A percentile compares a stretch with the other conserved stretches of the same genome.
phyloP scores from a whole-genome alignment of 2,797 vertebrate genomes.

The Brachyrhaphis roseni region DNA sequence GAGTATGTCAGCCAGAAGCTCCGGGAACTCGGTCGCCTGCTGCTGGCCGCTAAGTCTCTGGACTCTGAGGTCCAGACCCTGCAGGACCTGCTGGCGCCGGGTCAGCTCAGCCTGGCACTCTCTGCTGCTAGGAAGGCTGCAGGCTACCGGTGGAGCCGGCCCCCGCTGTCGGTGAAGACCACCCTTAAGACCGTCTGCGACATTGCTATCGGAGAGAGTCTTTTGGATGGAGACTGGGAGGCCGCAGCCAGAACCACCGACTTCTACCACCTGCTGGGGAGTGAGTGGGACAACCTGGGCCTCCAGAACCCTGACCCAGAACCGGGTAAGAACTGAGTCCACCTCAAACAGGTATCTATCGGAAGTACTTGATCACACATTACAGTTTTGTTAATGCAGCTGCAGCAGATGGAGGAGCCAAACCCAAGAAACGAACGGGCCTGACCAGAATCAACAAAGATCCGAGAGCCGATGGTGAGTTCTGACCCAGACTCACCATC shows the following conservation, averaged over 20 bases:
- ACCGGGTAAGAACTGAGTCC: conserved; percentile 18
- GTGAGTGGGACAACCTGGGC: conserved; percentile 58
- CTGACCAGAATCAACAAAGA: conserved; percentile 25
- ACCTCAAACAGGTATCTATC: not conserved
- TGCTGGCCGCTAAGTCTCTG: conserved; percentile 58
- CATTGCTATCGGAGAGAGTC: conserved; percentile 54
- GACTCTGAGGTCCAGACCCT: conserved; percentile 44
- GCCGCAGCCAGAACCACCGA: conserved; percentile 56
- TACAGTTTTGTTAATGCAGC: conserved; percentile 1
- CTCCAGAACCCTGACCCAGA: conserved; percentile 27
- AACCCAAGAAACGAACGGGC: conserved; percentile 24
- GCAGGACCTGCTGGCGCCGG: conserved; percentile 53
- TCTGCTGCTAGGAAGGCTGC: conserved; percentile 52
- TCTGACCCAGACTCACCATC: conserved; percentile 3
- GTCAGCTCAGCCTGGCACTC: conserved; percentile 47
- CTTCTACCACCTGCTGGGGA: conserved; percentile 65
- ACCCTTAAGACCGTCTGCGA: conserved; percentile 60
- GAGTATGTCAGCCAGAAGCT: conserved; percentile 69
- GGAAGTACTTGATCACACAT: not conserved
- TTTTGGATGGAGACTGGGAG: conserved; percentile 68
- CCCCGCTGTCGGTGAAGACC: conserved; percentile 48
- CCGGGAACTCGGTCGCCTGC: conserved; percentile 59
- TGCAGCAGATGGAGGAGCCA: conserved; percentile 16
- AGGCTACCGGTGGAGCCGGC: conserved; percentile 52
- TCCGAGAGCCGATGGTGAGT: conserved; percentile 49